A percentile compares a stretch with the other conserved stretches of the same genome.
Conservation (phyloP, 1,140 invertebrate genomes). For the Orius insidiosus region DNA sequence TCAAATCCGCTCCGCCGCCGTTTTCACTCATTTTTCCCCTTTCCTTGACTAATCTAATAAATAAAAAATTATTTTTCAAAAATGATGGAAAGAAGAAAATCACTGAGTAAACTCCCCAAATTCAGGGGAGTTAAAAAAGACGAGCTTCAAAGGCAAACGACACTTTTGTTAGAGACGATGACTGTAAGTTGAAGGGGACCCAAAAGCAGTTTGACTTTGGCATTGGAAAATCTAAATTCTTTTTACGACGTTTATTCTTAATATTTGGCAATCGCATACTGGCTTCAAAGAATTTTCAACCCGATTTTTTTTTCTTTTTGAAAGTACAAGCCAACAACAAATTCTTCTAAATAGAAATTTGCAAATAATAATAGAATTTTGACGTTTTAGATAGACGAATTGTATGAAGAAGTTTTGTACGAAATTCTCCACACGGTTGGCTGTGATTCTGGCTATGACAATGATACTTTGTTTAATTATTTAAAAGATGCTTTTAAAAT, state of each 20-base stretch:
- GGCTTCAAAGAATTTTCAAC: too few relatives aligned
- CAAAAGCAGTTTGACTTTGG: too few relatives aligned
- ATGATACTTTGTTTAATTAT: conserved; percentile 55
- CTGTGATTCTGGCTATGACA: conserved; percentile 48
- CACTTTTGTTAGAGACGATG: conserved; percentile 49
- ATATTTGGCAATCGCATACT: too few relatives aligned
- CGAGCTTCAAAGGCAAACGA: conserved; percentile 47
- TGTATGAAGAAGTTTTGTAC: conserved; percentile 83
- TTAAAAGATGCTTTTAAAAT: conserved; percentile 78
- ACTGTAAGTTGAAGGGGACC: conserved; percentile 43
- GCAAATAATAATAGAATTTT: neutral
- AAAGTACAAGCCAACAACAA: too few relatives aligned
- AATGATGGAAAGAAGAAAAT: neutral
- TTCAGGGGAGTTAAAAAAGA: conserved; percentile 62
- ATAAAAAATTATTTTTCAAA: too few relatives aligned
- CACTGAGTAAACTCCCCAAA: conserved; percentile 23
- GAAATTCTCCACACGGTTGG: conserved; percentile 87
- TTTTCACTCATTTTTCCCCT: neutral
- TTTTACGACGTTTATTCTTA: too few relatives aligned
- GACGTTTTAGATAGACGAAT: conserved; percentile 58
- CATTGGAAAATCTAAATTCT: too few relatives aligned
- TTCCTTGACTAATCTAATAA: neutral
- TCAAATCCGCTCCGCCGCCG: too few relatives aligned
- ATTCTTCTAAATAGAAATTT: too few relatives aligned
- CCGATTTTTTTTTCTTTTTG: too few relatives aligned